Conservation (phyloP, 2,888 invertebrate species). For the Coenonympha arcania region DNA sequence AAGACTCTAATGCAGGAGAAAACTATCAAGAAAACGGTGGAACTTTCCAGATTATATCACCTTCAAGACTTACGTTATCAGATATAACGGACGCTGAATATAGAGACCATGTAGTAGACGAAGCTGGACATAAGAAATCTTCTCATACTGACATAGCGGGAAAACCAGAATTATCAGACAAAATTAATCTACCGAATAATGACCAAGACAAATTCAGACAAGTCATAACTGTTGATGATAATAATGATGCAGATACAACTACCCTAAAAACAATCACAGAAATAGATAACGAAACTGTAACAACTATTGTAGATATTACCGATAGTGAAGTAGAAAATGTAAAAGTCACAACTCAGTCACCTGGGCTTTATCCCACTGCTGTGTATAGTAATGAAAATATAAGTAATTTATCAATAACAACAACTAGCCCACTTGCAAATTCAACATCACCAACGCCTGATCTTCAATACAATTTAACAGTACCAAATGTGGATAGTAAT, state of each 20-base stretch:
- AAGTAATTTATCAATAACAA: slow-evolving; percentile 31
- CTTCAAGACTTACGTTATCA: slow-evolving; percentile 27
- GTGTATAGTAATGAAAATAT: slow-evolving; percentile 31
- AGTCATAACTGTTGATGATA: slow-evolving; percentile 12
- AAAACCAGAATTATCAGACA: neutral
- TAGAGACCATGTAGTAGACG: slow-evolving; percentile 29
- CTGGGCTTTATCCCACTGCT: slow-evolving; percentile 32
- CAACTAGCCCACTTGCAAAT: slow-evolving; percentile 21
- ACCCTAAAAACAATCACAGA: slow-evolving; percentile 15
- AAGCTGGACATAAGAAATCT: slow-evolving; percentile 12
- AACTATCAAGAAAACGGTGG: slow-evolving; percentile 33
- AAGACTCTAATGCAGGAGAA: slow-evolving; percentile 30
- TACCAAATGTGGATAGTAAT: slow-evolving; percentile 31
- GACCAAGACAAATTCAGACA: slow-evolving; percentile 26
- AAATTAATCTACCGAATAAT: slow-evolving; percentile 16
- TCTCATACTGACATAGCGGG: neutral
- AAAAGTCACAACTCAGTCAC: slow-evolving; percentile 16
- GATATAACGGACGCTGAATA: slow-evolving; percentile 8
- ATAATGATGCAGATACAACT: slow-evolving; percentile 7
- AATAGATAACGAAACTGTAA: slow-evolving; percentile 12
- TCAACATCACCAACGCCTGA: slow-evolving; percentile 29
- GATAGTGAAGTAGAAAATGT: slow-evolving; percentile 16
- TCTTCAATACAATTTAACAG: slow-evolving; percentile 24
- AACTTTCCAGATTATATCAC: slow-evolving; percentile 27
- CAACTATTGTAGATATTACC: slow-evolving; percentile 10